phyloP scores from a whole-genome alignment of 2,888 invertebrate genomes.

The Deilephila porcellus region DNA sequence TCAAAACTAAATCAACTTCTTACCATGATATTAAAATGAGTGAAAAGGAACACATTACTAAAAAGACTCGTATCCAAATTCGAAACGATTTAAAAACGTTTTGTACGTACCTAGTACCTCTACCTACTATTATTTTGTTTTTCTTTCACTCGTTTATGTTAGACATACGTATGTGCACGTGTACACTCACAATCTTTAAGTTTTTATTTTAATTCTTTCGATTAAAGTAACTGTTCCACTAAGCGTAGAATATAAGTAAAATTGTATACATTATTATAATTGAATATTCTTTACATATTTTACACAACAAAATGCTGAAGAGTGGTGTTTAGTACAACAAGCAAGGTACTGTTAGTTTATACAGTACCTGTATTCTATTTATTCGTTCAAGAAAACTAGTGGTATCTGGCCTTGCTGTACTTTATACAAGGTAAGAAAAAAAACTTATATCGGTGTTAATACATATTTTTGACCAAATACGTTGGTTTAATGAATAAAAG shows the following conservation, averaged over 20 bases:
- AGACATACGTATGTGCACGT: conserved; percentile 25
- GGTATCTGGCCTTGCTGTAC: conserved; percentile 1
- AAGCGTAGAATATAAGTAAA: not conserved
- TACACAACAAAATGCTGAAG: conserved; percentile 37
- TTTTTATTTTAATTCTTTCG: conserved; percentile 11
- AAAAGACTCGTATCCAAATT: not conserved
- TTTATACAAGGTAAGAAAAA: conserved; percentile 16
- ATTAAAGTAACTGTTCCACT: not conserved
- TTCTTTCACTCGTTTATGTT: conserved; percentile 28
- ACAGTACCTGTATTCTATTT: conserved; percentile 47
- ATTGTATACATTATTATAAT: not conserved
- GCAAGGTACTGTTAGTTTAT: conserved; percentile 57
- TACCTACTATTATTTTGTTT: conserved; percentile 6
- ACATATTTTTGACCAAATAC: not conserved
- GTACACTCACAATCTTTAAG: not conserved
- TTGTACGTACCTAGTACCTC: not conserved
- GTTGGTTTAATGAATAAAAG: not conserved
- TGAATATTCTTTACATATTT: conserved; percentile 27
- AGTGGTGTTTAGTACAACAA: conserved; percentile 50
- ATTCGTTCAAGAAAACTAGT: conserved; percentile 31
- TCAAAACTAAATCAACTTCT: not conserved
- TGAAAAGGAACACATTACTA: not conserved
- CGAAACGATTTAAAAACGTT: not conserved
- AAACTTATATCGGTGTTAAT: not conserved
- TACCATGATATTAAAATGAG: not conserved